Conservation (phyloP, 2,113 vertebrate genomes). For the Sander lucioperca region DNA sequence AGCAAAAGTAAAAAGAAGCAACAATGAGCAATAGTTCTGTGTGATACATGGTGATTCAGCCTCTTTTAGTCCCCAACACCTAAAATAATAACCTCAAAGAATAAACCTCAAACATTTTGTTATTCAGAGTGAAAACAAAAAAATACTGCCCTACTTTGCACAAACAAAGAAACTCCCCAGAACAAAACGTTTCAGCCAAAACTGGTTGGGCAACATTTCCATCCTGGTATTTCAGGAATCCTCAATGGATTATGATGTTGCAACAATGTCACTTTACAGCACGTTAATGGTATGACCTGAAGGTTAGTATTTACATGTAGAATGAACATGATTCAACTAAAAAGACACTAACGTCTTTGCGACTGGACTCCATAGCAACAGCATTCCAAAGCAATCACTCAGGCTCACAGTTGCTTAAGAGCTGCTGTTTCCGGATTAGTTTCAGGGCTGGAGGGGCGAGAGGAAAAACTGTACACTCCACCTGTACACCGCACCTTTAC, state of each 20-base stretch:
- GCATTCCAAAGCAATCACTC: conserved; percentile 77
- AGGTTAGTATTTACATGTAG: conserved; percentile 3
- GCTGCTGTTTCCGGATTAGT: conserved; percentile 66
- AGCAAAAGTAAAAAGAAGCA: conserved; percentile 22
- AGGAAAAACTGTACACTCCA: conserved; percentile 37
- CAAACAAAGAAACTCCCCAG: conserved; percentile 55
- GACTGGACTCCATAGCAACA: conserved; percentile 65
- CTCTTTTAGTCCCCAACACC: conserved; percentile 26
- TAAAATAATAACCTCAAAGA: conserved; percentile 32
- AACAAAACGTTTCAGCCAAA: conserved; percentile 62
- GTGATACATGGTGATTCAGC: conserved; percentile 35
- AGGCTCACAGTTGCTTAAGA: conserved; percentile 71
- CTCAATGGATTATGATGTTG: conserved; percentile 6
- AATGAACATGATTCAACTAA: conserved; percentile 11
- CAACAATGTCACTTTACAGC: not conserved
- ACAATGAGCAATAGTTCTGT: conserved; percentile 18
- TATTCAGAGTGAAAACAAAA: conserved; percentile 26
- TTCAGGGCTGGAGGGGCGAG: conserved; percentile 13
- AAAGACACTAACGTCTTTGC: conserved; percentile 28
- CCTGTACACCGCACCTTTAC: conserved; percentile 20
- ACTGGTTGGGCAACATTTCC: conserved; percentile 64
- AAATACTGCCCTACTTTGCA: conserved; percentile 58
- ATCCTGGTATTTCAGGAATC: conserved; percentile 65
- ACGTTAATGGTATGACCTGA: conserved; percentile 21
- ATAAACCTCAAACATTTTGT: conserved; percentile 41